Evolutionary conservation across 92 coral and sea anemone species (phyloP).

Genomic region (Zoanthus gigantus): DNA sequence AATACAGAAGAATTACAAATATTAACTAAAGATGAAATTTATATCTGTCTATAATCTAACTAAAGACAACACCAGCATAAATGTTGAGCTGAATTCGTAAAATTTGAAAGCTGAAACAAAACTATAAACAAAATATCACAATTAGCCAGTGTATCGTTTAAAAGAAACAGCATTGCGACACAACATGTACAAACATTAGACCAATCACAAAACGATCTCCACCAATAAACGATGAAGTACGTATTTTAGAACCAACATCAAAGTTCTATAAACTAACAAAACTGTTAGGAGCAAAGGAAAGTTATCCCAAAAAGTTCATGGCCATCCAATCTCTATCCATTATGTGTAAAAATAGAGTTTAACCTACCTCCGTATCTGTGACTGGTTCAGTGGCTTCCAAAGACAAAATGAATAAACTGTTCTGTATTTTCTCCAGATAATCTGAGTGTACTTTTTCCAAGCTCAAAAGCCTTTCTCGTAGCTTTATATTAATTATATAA

Average conservation of each 20-base stretch:
- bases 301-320: no score
- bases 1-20: background rate
- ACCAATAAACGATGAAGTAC: background rate
- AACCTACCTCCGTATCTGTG: conserved; percentile 73
- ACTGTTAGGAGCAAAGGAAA: no score
- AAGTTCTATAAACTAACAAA: background rate
- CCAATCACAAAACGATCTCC: background rate
- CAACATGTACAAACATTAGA: background rate
- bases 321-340: no score
- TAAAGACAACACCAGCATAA: no score
- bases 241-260: no score
- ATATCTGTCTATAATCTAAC: no score
- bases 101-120: no score
- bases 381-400: conserved; percentile 75
- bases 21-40: no score
- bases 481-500: conserved; percentile 30
- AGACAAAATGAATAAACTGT: conserved; percentile 77
- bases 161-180: background rate
- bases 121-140: no score
- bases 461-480: conserved; percentile 76
- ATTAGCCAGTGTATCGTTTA: no score
- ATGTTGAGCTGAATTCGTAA: no score
- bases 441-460: conserved; percentile 65
- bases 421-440: conserved; percentile 81
- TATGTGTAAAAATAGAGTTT: no score